Evolutionary conservation across 2,888 invertebrate species (phyloP).

Genomic region (Pristionchus arcanus): DNA sequence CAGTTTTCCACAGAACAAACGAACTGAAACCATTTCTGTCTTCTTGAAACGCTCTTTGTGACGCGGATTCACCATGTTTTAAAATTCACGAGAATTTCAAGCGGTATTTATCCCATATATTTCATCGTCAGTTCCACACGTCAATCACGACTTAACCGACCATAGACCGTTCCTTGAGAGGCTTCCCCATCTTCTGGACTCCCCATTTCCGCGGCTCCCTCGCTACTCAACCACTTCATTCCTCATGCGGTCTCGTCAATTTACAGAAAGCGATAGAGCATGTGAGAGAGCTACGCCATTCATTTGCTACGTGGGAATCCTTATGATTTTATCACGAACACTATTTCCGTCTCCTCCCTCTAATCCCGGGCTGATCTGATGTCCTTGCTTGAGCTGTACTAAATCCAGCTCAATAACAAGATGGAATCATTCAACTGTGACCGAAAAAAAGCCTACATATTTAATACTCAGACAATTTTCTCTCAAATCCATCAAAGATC

Average conservation of each 20-base stretch:
- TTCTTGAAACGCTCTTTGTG: not conserved
- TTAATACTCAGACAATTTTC: too few species aligned
- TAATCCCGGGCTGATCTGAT: not conserved
- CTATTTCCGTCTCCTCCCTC: not conserved
- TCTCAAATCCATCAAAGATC: not conserved
- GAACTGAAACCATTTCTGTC: not conserved
- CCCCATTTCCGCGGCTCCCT: not conserved
- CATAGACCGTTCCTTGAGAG: not conserved
- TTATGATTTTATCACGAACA: not conserved
- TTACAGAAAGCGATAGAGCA: too few species aligned
- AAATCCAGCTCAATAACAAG: not conserved
- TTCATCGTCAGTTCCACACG: not conserved
- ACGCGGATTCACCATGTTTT: not conserved
- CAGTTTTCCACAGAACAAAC: too few species aligned
- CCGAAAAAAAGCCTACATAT: too few species aligned
- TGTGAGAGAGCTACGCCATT: not conserved
- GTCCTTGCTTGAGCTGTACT: not conserved
- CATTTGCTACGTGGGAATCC: not conserved
- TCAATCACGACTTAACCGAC: not conserved
- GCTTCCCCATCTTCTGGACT: not conserved
- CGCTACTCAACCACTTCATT: too few species aligned
- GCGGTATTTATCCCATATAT: not conserved
- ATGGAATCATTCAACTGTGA: not conserved
- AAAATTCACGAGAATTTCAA: not conserved
- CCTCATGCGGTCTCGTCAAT: too few species aligned